Conservation (phyloP, 2,113 vertebrate species). For the Triplophysa tibetana region DNA sequence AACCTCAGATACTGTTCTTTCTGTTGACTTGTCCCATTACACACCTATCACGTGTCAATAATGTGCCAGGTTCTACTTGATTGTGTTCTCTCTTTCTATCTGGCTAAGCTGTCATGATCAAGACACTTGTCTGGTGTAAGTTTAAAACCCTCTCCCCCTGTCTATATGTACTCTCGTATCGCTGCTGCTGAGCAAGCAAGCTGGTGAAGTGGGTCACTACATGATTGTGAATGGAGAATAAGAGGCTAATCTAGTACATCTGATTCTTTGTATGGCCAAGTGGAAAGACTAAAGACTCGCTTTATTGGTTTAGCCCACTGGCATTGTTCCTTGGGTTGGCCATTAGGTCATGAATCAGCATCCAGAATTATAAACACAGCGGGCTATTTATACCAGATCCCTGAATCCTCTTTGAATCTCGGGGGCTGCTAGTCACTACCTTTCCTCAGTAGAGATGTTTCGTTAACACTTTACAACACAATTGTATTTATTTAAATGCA, state of each 20-base stretch:
- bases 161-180: not conserved
- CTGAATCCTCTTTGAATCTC: not conserved
- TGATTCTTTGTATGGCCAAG: constrained; percentile 9
- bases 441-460: not conserved
- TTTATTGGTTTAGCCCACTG: constrained; percentile 5
- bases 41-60: constrained; percentile 31
- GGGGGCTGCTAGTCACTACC: not conserved
- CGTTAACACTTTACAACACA: too few species aligned
- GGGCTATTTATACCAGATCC: not conserved
- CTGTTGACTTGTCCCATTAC: not conserved
- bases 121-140: constrained; percentile 60
- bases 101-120: constrained; percentile 25
- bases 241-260: constrained; percentile 20
- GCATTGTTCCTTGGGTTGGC: constrained; percentile 4
- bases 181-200: constrained; percentile 14
- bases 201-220: constrained; percentile 35
- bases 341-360: constrained; percentile 37
- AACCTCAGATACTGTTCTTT: not conserved
- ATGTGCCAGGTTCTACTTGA: constrained; percentile 26
- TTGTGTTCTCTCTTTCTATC: constrained; percentile 26
- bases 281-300: constrained; percentile 6
- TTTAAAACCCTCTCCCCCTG: constrained; percentile 36
- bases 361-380: not conserved
- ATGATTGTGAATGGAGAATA: constrained; percentile 31
- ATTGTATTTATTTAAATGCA: too few species aligned